Evolutionary conservation across 1,140 invertebrate species (phyloP).

Genomic region (Plodia interpunctella): DNA sequence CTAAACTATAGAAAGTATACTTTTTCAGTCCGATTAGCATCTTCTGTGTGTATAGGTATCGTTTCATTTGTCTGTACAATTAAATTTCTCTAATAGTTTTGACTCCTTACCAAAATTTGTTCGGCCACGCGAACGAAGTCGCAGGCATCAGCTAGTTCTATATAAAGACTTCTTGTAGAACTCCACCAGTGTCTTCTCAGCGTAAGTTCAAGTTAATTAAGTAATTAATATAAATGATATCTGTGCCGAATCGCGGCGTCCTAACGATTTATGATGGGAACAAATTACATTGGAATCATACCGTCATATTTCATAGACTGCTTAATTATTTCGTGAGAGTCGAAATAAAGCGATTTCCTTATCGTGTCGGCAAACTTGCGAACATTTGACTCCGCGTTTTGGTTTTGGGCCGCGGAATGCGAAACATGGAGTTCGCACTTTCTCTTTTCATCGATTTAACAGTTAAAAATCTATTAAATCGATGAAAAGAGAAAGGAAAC

Average conservation of each 20-base stretch:
- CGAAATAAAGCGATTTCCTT: conserved; percentile 2
- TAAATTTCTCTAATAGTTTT: too few species aligned
- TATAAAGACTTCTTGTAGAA: not conserved
- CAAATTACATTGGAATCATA: not conserved
- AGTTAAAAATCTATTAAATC: too few species aligned
- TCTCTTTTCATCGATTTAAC: too few species aligned
- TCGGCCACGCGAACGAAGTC: too few species aligned
- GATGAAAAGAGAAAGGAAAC: too few species aligned
- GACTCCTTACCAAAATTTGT: too few species aligned
- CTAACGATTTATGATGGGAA: not conserved
- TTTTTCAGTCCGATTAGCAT: too few species aligned
- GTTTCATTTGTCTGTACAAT: too few species aligned
- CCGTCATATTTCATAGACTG: conserved; percentile 3
- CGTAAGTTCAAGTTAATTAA: conserved; percentile 4
- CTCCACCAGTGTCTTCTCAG: not conserved
- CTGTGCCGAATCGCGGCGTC: not conserved
- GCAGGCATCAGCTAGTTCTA: too few species aligned
- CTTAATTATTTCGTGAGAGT: conserved; percentile 7
- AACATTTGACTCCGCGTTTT: conserved; percentile 5
- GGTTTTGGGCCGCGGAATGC: not conserved
- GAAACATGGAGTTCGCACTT: not conserved
- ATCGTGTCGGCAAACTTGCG: not conserved
- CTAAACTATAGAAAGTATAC: too few species aligned
- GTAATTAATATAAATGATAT: not conserved
- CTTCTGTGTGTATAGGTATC: too few species aligned